Base-by-base conservation (phyloP, 2,888 invertebrate species). In the Drosophila lutescens region DNA sequence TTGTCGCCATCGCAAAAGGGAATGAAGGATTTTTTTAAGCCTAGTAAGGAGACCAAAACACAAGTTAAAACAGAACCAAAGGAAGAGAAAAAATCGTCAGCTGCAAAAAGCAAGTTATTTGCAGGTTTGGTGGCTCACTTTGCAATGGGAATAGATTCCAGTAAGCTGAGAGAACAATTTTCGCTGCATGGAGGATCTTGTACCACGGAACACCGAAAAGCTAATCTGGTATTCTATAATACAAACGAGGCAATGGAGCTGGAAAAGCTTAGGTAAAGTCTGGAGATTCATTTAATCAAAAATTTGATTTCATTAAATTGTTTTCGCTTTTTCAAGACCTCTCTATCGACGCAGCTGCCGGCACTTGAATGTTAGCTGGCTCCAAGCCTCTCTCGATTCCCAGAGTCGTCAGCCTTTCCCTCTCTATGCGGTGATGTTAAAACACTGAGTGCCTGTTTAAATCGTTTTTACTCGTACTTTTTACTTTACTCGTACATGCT, bases 361-460 rank as follows among this genome's bases (percentile, higher is more conserved):
- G 9, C 92, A 92, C 75, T 72, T 92, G 20, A 81, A 63, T 44
- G 66, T 85, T 1, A 76, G 82, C 44, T 92, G 92, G 92, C 59
- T 92, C 43, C 56, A 78, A n/a, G 86, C 88, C 49, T 90, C 89
- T 6, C 53, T 91, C 3, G 53, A 74, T 6, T 68, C 77, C 13
- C 77, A 83, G 10, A 62, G 68, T 13, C 65, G 80, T 4, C 77
- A 80, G 62, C 78, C 84, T 0, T 91, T 84, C 76, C 89, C 91
- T 20, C 68, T 88, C 3, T 89, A 89, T 62, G 91, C 91, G 2
- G 62, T 89, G 26, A 44, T 79, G 36, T 34, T 80, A 12, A 69
- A 87, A 32, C 26, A n/a, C 5, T 47, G 46, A 47, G 30, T 6
- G 9, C 13, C 2, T 10, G 13, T 3, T n/a, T 15, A 26, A 47